Evolutionary conservation across 2,888 invertebrate species (phyloP), one percentile per base, ranked within the genome.

Genomic region (Eristalinus sepulchralis): DNA sequence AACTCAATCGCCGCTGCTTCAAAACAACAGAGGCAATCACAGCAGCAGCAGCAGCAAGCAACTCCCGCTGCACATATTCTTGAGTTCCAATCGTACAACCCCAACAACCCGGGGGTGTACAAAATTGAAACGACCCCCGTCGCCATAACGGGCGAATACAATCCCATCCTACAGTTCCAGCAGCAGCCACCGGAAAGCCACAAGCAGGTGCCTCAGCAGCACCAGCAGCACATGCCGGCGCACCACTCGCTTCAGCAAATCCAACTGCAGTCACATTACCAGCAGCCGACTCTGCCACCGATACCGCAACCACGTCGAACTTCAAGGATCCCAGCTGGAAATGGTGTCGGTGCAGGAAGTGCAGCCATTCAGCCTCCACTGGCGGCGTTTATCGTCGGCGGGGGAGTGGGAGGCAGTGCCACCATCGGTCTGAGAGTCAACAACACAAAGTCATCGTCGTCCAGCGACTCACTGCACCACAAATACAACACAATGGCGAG

Each of bases 111-210:
- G 22, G 92, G 92, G 20, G 92, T 92, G 3, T 93, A 91, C 78
- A 93, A 93, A 90, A 92, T 93, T 24, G 92, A 93, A 88, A 93
- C 93, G 0, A 93, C 93, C 9, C 92, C 93, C 1, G 93, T 93
- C 11, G 92, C 92, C 62, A 93, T 92, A 20, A 92, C 92, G 0
- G 92, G 92, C 3, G 92, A 93, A 81, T 93, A 92, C 77, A 92
- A 92, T 89, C 92, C 92, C 8, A 91, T 93, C 53, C 83, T 92
- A 67, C 92, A 92, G 72, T 91, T 93, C 62, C 92, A 92, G 78
- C 90, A 91, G 63, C 89, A 90, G 24, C 89, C 90, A 17, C 78
- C 88, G 34, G 88, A 89, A 47, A 87, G 88, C 47, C 88, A 88
- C 36, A 87, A 90, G 13, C 88, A 87, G 53, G 88, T 89, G 34